These are phyloP conservation scores for Troides helena DNA, from an alignment of 2,888 invertebrate species.

Conservation along the genomic window DNA sequence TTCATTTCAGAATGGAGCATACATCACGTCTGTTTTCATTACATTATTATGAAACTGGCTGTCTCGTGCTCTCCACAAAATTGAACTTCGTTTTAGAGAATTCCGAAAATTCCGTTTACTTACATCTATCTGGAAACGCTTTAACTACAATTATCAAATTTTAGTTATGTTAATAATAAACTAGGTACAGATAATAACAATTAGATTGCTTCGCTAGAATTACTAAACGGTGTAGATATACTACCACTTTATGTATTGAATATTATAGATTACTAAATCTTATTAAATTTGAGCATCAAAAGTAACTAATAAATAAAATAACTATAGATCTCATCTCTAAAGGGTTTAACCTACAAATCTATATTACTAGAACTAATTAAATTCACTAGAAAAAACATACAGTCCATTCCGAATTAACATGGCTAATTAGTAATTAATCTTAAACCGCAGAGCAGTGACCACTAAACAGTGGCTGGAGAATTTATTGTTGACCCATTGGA, in stretches of 20 bases:
- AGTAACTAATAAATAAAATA: too few relatives aligned
- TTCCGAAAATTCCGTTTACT: conserved; percentile 7
- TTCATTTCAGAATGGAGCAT: conserved; percentile 33
- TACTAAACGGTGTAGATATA: too few relatives aligned
- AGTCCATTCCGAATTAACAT: neutral
- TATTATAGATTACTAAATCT: too few relatives aligned
- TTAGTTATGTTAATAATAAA: neutral
- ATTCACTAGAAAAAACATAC: neutral
- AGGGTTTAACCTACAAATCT: too few relatives aligned
- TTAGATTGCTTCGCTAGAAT: neutral
- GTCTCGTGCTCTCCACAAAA: conserved; percentile 41
- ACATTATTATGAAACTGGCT: conserved; percentile 49
- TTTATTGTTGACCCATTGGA: neutral
- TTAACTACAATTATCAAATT: conserved; percentile 11
- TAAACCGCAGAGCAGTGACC: conserved; percentile 6
- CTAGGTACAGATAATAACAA: neutral
- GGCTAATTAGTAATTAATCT: conserved; percentile 11
- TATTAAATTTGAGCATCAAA: too few relatives aligned
- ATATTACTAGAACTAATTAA: neutral
- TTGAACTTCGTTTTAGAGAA: conserved; percentile 17
- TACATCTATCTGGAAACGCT: conserved; percentile 17
- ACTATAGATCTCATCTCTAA: too few relatives aligned
- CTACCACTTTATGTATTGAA: too few relatives aligned
- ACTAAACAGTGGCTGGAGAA: conserved; percentile 1
- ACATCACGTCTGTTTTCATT: conserved; percentile 46